These are phyloP conservation scores for Chelon labrosus DNA, from an alignment of 2,797 vertebrate genomes.

Conservation along the genomic window DNA sequence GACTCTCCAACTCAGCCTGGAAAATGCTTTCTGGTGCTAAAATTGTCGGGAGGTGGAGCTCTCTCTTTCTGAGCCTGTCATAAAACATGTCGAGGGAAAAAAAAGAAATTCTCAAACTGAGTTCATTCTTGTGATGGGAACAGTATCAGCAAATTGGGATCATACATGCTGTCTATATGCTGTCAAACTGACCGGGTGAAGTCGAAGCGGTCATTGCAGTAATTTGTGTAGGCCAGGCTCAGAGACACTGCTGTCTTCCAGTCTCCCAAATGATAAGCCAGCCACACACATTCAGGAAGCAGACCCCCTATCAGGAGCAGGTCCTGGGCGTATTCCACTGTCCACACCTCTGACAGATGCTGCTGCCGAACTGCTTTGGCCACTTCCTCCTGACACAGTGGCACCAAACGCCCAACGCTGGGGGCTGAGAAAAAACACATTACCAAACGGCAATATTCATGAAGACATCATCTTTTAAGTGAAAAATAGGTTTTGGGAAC, in stretches of 20 bases:
- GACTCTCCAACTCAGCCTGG: constrained; percentile 86
- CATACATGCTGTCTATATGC: not conserved
- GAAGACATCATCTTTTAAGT: not conserved
- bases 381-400: constrained; percentile 85
- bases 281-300: constrained; percentile 93
- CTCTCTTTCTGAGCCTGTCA: constrained; percentile 82
- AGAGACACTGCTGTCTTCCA: constrained; percentile 94
- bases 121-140: not conserved
- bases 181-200: constrained; percentile 80
- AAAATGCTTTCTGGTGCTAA: constrained; percentile 89
- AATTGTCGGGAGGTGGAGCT: constrained; percentile 81
- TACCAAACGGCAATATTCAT: not conserved
- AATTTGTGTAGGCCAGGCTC: constrained; percentile 87
- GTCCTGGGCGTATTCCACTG: constrained; percentile 92
- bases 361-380: constrained; percentile 86
- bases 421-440: constrained; percentile 43
- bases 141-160: not conserved
- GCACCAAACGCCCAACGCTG: constrained; percentile 82
- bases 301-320: constrained; percentile 92
- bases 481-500: constrained; percentile 32
- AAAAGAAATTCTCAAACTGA: not conserved
- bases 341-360: constrained; percentile 93
- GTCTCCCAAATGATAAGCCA: constrained; percentile 90
- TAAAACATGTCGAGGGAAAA: constrained; percentile 8
- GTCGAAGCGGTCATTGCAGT: constrained; percentile 73